Conservation (phyloP, 2,113 vertebrate genomes). For the Caloenas nicobarica region DNA sequence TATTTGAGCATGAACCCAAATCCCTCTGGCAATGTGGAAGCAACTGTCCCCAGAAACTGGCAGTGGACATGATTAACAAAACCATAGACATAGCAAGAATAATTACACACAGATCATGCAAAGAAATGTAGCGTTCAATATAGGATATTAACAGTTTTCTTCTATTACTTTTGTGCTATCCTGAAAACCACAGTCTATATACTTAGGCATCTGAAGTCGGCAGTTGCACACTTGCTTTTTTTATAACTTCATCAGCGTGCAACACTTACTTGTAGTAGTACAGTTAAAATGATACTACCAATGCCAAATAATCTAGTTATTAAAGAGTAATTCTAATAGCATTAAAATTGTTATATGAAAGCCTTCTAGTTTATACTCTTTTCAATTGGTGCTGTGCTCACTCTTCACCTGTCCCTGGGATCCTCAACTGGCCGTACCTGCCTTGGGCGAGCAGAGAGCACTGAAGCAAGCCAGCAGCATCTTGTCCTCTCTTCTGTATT, state of each 20-base stretch:
- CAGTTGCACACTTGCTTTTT: neutral
- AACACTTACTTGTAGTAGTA: neutral
- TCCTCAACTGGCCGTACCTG: neutral
- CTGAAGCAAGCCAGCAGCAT: neutral
- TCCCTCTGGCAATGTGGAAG: neutral
- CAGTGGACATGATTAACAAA: neutral
- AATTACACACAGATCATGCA: neutral
- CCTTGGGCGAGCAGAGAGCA: neutral
- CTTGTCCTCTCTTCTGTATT: neutral
- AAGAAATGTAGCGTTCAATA: neutral
- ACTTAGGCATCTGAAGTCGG: neutral
- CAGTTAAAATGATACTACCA: neutral
- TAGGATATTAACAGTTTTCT: neutral
- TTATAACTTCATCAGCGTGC: neutral
- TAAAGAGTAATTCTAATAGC: neutral
- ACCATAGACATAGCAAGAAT: neutral
- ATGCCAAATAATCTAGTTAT: neutral
- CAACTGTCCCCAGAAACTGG: neutral
- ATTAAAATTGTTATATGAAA: neutral
- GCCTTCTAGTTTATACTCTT: neutral
- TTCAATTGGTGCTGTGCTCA: neutral
- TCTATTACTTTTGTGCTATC: neutral
- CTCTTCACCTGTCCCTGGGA: neutral
- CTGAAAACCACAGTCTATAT: neutral
- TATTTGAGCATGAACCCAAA: neutral